Evolutionary conservation across 2,888 invertebrate genomes (phyloP), one percentile per base, ranked within the genome.

Genomic region (Eristalis pertinax): DNA sequence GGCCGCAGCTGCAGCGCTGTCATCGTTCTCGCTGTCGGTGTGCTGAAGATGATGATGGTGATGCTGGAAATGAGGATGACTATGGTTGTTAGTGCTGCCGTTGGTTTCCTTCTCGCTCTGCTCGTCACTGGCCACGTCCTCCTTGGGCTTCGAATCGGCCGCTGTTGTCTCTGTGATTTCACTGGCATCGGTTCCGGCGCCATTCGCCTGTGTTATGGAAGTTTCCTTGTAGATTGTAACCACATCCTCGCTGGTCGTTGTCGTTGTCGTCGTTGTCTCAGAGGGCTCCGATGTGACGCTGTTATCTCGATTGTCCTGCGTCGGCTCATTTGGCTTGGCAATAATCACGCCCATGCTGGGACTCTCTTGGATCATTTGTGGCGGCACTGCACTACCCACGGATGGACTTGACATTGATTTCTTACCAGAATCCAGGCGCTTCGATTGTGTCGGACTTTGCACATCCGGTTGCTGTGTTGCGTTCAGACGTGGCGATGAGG

Each of bases 401-500:
- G 92, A 90, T 58, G 93, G 92, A 89, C 92, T 93, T 43, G 93
- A 93, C 91, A 93, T 91, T 63, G 93, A 93, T 90, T 93, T 93
- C 88, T 92, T 92, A 83, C 90, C 91, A 85, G 91, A 90, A 86
- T 93, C 93, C 78, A 93, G 89, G n/a, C 91, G 90, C 82, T 92
- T 91, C 24, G 90, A 87, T 22, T 84, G 89, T 10, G 89, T 90
- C 63, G 92, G 91, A 90, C 90, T 92, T 38, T 90, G 89, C 11
- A 84, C 79, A 68, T 85, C 89, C 7, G 90, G 85, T 84, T 89
- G 63, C 41, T 89, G 86, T 80, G 43, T 38, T 58, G 89, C 78
- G 69, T 22, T 65, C 11, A 65, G 38, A 13, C 41, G 79, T 2
- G 79, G 72, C 43, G 79, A 84, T 22, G 72, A 68, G 8, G 43